phyloP scores from a whole-genome alignment of 2,888 invertebrate species.

The Smittia aterrima region DNA sequence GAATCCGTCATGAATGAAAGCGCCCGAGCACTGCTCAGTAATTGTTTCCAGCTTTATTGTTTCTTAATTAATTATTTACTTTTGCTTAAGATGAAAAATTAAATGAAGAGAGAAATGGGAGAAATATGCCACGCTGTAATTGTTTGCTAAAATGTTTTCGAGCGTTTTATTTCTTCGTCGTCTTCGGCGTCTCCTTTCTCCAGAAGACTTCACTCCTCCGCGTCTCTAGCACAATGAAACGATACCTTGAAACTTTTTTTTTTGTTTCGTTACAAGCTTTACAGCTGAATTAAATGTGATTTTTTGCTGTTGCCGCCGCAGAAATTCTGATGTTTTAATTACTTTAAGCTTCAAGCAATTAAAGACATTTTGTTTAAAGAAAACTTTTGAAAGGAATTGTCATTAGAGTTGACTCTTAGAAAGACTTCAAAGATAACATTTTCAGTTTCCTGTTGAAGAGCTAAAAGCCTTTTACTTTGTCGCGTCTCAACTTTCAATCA shows the following conservation, averaged over 20 bases:
- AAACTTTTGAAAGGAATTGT: background rate
- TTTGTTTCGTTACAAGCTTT: background rate
- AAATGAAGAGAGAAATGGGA: background rate
- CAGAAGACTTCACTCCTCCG: too few relatives aligned
- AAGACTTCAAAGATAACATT: too few relatives aligned
- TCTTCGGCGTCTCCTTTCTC: too few relatives aligned
- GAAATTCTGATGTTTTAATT: slow-evolving; percentile 12
- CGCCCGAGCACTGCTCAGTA: background rate
- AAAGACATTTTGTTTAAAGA: too few relatives aligned
- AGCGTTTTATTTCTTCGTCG: too few relatives aligned
- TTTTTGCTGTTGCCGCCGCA: background rate
- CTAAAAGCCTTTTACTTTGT: too few relatives aligned
- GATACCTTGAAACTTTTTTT: slow-evolving; percentile 22
- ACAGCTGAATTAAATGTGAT: slow-evolving; percentile 25
- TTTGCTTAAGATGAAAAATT: slow-evolving; percentile 22
- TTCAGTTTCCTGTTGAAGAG: too few relatives aligned
- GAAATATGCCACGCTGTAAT: slow-evolving; percentile 24
- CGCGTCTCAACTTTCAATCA: too few relatives aligned
- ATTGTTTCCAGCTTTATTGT: slow-evolving; percentile 37
- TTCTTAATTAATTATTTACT: slow-evolving; percentile 39
- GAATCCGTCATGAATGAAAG: background rate
- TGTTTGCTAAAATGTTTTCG: background rate
- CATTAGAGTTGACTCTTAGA: too few relatives aligned
- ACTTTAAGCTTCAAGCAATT: slow-evolving; percentile 4
- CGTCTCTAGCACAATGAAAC: too few relatives aligned